Evolutionary conservation across 2,113 vertebrate genomes (phyloP).

Genomic region (Calonectris borealis): DNA sequence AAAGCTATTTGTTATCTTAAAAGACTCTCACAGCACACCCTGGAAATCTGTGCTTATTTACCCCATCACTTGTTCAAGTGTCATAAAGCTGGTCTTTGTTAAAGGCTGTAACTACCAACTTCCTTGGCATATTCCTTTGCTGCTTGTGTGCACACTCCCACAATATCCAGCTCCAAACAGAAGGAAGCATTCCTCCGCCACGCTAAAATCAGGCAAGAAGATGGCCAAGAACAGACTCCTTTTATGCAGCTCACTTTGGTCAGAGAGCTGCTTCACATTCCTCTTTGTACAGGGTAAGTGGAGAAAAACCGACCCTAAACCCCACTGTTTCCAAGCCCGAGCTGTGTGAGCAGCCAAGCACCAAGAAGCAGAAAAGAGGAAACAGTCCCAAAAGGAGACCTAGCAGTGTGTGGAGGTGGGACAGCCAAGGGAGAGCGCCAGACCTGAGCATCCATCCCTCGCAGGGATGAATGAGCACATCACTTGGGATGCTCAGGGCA

Average conservation of each 20-base stretch:
- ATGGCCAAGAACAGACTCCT: background rate
- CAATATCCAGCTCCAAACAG: conserved; percentile 4
- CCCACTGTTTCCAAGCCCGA: background rate
- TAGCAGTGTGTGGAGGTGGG: background rate
- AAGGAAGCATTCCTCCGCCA: background rate
- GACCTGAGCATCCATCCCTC: background rate
- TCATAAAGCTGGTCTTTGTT: conserved; percentile 39
- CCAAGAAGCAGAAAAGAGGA: background rate
- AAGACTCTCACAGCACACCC: background rate
- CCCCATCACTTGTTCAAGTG: background rate
- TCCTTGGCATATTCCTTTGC: background rate
- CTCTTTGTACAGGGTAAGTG: background rate
- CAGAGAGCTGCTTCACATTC: background rate
- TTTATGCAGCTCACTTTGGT: conserved; percentile 29
- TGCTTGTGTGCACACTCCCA: background rate
- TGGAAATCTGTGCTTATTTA: background rate
- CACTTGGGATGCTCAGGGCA: background rate
- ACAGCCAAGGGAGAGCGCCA: background rate
- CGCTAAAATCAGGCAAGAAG: background rate
- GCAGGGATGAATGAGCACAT: accelerated
- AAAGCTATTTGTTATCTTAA: background rate
- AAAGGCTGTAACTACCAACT: background rate
- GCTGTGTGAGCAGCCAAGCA: background rate
- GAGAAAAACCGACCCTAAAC: background rate
- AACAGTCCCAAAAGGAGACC: background rate